These are phyloP conservation scores for Cyprinodon tularosa DNA, from an alignment of 2,113 vertebrate species.

Conservation along the genomic window DNA sequence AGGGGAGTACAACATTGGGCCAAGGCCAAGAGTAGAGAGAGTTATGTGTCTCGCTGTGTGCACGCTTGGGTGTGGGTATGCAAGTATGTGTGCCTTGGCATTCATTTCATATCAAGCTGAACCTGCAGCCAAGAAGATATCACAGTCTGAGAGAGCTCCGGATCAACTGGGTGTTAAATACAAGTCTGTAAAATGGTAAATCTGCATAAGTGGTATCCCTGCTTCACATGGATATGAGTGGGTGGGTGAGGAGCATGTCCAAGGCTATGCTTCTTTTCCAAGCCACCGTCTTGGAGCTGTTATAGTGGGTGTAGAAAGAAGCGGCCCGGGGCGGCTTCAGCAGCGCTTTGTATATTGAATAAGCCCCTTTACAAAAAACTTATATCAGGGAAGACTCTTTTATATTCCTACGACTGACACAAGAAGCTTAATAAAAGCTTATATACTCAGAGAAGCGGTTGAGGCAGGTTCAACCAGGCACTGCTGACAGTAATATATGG, in stretches of 20 bases:
- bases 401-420: constrained; percentile 60
- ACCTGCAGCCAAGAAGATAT: constrained; percentile 42
- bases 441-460: constrained; percentile 61
- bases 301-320: constrained; percentile 65
- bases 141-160: constrained; percentile 34
- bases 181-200: constrained; percentile 56
- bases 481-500: constrained; percentile 76
- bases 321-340: constrained; percentile 54
- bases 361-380: constrained; percentile 62
- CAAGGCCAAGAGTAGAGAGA: constrained; percentile 68
- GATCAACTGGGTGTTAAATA: constrained; percentile 46
- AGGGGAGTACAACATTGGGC: constrained; percentile 73
- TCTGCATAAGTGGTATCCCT: constrained; percentile 63
- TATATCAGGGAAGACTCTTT: constrained; percentile 56
- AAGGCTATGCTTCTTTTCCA: constrained; percentile 49
- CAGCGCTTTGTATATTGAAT: constrained; percentile 52
- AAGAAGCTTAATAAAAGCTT: constrained; percentile 64
- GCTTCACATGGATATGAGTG: constrained; percentile 63
- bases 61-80: constrained; percentile 48
- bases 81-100: constrained; percentile 73
- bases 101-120: constrained; percentile 56
- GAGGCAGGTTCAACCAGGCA: constrained; percentile 71
- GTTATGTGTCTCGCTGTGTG: constrained; percentile 35
- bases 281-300: constrained; percentile 55
- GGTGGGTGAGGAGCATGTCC: constrained; percentile 68